Base-by-base conservation (phyloP, 1,140 invertebrate species). In the Macrosteles quadrilineatus region DNA sequence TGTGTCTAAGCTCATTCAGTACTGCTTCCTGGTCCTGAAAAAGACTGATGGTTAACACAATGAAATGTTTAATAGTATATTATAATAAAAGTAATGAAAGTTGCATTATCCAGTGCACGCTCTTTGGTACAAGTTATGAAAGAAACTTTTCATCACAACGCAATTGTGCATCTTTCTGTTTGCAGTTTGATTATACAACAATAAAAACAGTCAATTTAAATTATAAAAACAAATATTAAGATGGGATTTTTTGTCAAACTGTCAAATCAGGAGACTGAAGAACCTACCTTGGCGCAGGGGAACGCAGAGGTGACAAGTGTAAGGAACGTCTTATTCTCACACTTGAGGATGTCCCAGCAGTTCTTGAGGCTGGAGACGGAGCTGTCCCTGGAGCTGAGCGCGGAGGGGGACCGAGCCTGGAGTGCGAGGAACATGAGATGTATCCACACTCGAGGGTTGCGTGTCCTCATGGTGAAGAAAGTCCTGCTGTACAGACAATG, bases 351-450 rank as follows among this genome's bases (percentile, higher is more conserved):
- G 80, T 97, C 93, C 94, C 95, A 97, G 81, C 94, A 96, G 78
- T 93, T 90, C 80, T 94, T 95, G 50, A 95, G 83, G 79, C 88
- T 90, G 74, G 89, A 90, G 0, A 96, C 93, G 73, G 90, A 90
- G 12, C 90, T 84, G 81, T 96, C 93, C 27, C 92, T 80, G 50
- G 91, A 93, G 79, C 92, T 94, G 17, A 97, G 81, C 29, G 94
- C 93, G 70, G 88, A 87, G 23, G 86, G 83, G 72, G 92, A 89
- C 74, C 91, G 85, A 2, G 94, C 92, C 87, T 94, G 91, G 74
- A 97, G 86, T 70, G 94, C 92, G 43, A 98, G 86, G 81, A 97
- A 97, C 93, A 97, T 97, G 19, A 98, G 85, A 84, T 97, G 95
- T 71, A 97, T 94, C 95, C 95, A 98, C 63, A 92, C 89, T 73